A percentile compares a stretch with the other conserved stretches of the same genome.
Evolutionary conservation across 2,888 invertebrate genomes (phyloP).

Genomic region (Troilus luridus): DNA sequence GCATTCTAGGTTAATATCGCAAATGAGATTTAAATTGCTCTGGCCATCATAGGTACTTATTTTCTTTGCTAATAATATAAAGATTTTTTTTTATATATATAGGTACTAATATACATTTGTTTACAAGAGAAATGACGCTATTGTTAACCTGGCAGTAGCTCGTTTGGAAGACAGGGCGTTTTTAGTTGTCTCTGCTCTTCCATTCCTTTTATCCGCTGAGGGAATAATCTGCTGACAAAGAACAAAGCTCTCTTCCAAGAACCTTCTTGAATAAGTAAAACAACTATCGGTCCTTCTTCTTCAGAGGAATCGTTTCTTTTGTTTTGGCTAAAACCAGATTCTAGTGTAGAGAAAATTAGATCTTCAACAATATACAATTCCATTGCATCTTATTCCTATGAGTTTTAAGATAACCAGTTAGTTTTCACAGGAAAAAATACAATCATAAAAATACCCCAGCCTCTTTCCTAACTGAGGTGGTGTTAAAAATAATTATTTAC

Average conservation of each 20-base stretch:
- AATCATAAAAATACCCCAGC: no score
- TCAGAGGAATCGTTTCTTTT: background rate
- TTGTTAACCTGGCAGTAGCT: background rate
- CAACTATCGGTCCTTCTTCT: background rate
- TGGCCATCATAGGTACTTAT: background rate
- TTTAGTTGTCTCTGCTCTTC: background rate
- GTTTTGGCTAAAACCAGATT: background rate
- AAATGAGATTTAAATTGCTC: slow-evolving; percentile 31
- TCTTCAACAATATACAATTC: no score
- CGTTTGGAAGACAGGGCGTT: slow-evolving; percentile 21
- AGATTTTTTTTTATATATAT: background rate
- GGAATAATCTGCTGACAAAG: slow-evolving; percentile 37
- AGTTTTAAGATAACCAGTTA: no score
- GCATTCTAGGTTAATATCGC: background rate
- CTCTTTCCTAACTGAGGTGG: no score
- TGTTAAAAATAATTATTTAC: no score
- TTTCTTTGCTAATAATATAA: background rate
- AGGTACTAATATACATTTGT: background rate
- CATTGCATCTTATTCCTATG: no score
- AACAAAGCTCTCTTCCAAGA: background rate
- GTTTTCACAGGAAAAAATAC: no score
- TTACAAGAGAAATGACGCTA: background rate
- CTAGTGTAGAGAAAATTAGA: background rate
- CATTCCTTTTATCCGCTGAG: slow-evolving; percentile 28
- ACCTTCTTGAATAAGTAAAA: slow-evolving; percentile 33